Conservation (phyloP, 2,113 vertebrate species). For the Vulpes vulpes region DNA sequence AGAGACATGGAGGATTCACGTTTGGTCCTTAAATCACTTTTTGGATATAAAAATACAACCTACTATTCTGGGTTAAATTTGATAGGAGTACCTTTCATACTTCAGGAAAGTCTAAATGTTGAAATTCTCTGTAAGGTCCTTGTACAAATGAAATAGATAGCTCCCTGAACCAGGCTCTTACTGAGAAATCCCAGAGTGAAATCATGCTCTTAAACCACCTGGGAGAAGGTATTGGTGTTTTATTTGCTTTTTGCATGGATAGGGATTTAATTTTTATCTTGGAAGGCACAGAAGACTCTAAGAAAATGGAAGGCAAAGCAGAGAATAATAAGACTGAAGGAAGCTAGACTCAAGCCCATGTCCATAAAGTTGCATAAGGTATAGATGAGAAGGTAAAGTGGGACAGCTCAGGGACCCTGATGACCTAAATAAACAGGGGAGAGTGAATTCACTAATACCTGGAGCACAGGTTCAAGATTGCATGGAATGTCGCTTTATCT, state of each 20-base stretch:
- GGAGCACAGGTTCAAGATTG: fast-evolving
- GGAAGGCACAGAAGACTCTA: background rate
- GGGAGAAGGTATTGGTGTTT: background rate
- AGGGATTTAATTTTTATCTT: background rate
- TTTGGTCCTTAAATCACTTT: background rate
- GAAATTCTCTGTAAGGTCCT: background rate
- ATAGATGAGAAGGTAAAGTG: background rate
- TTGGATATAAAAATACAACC: constrained; percentile 3
- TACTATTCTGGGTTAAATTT: background rate
- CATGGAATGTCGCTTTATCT: background rate
- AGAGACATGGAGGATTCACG: background rate
- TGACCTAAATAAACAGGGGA: fast-evolving
- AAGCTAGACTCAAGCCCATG: background rate
- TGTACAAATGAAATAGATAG: background rate
- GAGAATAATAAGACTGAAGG: background rate
- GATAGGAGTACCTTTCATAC: background rate
- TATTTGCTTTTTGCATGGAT: background rate
- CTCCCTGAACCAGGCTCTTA: background rate
- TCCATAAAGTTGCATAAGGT: background rate
- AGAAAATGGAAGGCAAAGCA: background rate
- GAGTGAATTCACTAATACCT: fast-evolving
- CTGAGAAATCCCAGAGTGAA: background rate
- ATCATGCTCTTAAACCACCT: no score
- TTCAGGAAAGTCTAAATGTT: background rate
- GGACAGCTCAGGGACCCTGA: background rate